Conservation (phyloP, 1,140 invertebrate genomes). For the Tribolium castaneum region DNA sequence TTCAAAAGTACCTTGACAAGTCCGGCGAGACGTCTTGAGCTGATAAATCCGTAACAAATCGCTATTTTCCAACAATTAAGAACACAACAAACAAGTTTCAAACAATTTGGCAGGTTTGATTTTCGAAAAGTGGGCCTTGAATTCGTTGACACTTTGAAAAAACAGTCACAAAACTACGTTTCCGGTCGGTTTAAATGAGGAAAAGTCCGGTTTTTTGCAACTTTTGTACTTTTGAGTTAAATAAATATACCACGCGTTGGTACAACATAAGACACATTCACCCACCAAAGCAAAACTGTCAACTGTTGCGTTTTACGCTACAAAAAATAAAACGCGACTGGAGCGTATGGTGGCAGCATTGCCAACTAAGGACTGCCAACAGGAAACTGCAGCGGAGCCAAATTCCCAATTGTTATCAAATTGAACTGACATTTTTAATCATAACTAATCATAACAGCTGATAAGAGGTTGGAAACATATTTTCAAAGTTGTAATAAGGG, state of each 20-base stretch:
- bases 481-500: not conserved
- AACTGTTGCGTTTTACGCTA: slow-evolving; percentile 46
- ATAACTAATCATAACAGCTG: not conserved
- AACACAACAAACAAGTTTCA: slow-evolving; percentile 27
- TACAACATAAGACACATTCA: slow-evolving; percentile 37
- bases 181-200: too few relatives aligned
- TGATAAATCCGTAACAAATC: slow-evolving; percentile 21
- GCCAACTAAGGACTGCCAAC: not conserved
- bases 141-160: slow-evolving; percentile 1
- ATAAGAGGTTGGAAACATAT: not conserved
- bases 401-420: not conserved
- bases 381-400: not conserved
- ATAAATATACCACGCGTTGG: slow-evolving; percentile 11
- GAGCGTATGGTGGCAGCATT: not conserved
- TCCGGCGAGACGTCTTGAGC: slow-evolving; percentile 7
- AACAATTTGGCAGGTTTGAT: not conserved
- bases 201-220: not conserved
- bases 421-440: not conserved
- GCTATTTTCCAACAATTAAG: slow-evolving; percentile 3
- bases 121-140: slow-evolving; percentile 2
- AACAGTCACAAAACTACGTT: not conserved
- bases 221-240: not conserved
- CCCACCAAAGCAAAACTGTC: slow-evolving; percentile 41
- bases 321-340: not conserved
- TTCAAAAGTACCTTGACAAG: slow-evolving; percentile 1